These are phyloP conservation scores for Myiotriccus ornatus DNA, from an alignment of 2,797 vertebrate genomes.

Conservation along the genomic window DNA sequence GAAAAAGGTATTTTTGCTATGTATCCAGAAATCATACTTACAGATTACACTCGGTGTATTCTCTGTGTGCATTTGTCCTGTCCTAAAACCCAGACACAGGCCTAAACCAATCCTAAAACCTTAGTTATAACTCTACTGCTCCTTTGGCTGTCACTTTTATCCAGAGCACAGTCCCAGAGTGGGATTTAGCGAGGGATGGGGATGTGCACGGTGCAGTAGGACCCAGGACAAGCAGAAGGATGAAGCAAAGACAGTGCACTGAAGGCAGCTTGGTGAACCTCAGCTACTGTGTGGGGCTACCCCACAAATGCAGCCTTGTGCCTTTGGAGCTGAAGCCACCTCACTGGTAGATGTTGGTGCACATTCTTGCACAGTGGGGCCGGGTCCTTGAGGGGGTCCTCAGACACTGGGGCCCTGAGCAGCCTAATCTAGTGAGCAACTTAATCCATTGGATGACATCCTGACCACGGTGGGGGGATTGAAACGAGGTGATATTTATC, in stretches of 20 bases:
- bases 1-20: neutral
- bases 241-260: neutral
- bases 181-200: neutral
- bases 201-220: neutral
- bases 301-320: accelerated
- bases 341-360: accelerated
- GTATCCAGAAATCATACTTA: neutral
- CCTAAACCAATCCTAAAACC: neutral
- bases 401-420: neutral
- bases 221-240: neutral
- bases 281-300: neutral
- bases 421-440: neutral
- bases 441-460: neutral
- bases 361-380: neutral
- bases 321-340: neutral
- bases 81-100: neutral
- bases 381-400: neutral
- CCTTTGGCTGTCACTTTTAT: neutral
- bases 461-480: too few species aligned
- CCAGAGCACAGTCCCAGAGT: neutral
- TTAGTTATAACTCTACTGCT: neutral
- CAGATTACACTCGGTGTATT: neutral
- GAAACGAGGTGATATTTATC: neutral
- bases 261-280: neutral
- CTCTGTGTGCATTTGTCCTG: neutral